phyloP scores from a whole-genome alignment of 2,113 vertebrate genomes.

The Dromiciops gliroides region DNA sequence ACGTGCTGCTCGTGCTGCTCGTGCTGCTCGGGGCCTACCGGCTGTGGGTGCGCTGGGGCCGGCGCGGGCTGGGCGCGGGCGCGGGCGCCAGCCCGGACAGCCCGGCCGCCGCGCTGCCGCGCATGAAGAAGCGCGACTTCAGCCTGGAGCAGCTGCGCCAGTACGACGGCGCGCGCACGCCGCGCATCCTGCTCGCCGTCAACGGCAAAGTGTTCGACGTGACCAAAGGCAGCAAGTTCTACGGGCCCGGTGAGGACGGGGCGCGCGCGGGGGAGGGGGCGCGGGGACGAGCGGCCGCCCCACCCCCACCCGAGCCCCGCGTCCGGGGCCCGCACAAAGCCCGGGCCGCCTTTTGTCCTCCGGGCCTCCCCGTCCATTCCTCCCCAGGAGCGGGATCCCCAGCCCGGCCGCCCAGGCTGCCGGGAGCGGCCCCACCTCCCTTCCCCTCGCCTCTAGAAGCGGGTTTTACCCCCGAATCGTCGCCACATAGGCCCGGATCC shows the following conservation, averaged over 20 bases:
- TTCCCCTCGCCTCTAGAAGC: no score
- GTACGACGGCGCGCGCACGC: conserved; percentile 92
- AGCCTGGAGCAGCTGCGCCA: conserved; percentile 94
- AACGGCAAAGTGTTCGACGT: conserved; percentile 99
- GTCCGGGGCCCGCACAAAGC: conserved; percentile 3
- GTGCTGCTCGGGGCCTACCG: conserved; percentile 87
- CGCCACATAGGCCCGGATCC: no score
- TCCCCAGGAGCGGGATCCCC: no score
- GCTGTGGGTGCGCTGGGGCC: conserved; percentile 91
- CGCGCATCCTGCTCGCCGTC: conserved; percentile 96
- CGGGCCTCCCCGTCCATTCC: no score
- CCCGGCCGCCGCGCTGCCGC: conserved; percentile 91
- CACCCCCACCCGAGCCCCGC: not conserved
- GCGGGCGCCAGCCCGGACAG: conserved; percentile 84
- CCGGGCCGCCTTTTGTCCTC: not conserved
- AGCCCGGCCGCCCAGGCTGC: no score
- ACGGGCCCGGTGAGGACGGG: conserved; percentile 93
- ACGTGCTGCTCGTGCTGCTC: conserved; percentile 84
- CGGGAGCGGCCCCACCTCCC: no score
- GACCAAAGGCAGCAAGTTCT: conserved; percentile 97
- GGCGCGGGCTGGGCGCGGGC: conserved; percentile 83
- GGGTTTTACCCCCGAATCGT: no score
- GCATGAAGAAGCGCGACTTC: conserved; percentile 98
- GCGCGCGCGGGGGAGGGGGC: not conserved
- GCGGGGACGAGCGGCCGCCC: not conserved